These are phyloP conservation scores for Prorops nasuta DNA, from an alignment of 1,140 invertebrate genomes.

Conservation along the genomic window DNA sequence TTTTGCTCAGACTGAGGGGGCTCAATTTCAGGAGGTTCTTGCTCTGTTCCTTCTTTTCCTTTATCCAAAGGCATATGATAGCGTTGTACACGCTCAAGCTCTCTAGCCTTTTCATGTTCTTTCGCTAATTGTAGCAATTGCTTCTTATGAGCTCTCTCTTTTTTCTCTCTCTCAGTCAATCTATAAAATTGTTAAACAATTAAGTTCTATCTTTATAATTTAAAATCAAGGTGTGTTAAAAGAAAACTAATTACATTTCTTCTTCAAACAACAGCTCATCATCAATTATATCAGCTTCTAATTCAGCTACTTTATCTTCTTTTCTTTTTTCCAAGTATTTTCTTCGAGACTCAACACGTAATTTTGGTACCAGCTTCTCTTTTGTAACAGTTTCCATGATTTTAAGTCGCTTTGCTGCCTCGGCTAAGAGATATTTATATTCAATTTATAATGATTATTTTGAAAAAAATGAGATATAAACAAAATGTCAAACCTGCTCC, in stretches of 20 bases:
- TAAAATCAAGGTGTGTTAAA: not conserved
- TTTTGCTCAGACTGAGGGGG: slow-evolving; percentile 90
- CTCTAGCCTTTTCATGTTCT: slow-evolving; percentile 91
- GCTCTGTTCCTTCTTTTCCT: slow-evolving; percentile 57
- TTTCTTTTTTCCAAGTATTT: slow-evolving; percentile 95
- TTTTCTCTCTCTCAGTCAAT: slow-evolving; percentile 82
- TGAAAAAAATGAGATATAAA: not conserved
- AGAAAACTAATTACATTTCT: slow-evolving; percentile 68
- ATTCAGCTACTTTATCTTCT: slow-evolving; percentile 92
- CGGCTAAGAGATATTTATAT: slow-evolving; percentile 43
- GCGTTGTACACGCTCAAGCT: slow-evolving; percentile 86
- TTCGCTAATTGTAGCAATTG: slow-evolving; percentile 87
- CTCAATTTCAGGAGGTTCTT: slow-evolving; percentile 86
- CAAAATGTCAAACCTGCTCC: slow-evolving; percentile 41
- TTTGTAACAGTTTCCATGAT: slow-evolving; percentile 77
- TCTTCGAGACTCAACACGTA: slow-evolving; percentile 87
- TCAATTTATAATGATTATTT: slow-evolving; percentile 6
- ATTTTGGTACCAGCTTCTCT: slow-evolving; percentile 81
- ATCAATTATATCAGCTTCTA: slow-evolving; percentile 93
- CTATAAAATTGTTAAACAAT: too few species aligned
- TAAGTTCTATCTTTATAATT: slow-evolving; percentile 16
- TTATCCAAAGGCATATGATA: slow-evolving; percentile 89
- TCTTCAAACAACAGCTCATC: slow-evolving; percentile 95
- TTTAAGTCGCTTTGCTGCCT: slow-evolving; percentile 89
- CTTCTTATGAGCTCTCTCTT: slow-evolving; percentile 87